These are phyloP conservation scores for Drosophila engyochracea DNA, from an alignment of 2,888 invertebrate species.

Conservation along the genomic window DNA sequence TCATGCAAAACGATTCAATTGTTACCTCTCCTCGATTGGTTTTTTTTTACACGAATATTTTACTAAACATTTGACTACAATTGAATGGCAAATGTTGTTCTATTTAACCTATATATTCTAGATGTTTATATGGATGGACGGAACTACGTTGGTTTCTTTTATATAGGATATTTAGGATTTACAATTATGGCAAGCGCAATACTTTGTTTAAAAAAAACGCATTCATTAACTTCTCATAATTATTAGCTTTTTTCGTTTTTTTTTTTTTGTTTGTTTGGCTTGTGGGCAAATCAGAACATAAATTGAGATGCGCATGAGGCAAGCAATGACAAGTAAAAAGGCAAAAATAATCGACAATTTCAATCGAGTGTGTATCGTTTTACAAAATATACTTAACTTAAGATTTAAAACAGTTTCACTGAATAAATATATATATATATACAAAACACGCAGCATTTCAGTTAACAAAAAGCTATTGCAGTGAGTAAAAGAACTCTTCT, in stretches of 20 bases:
- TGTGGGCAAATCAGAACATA: constrained; percentile 68
- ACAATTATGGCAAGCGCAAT: constrained; percentile 77
- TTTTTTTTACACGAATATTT: constrained; percentile 38
- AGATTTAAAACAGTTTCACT: constrained; percentile 55
- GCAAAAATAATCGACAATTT: constrained; percentile 27
- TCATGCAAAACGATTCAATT: constrained; percentile 79
- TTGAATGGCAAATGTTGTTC: constrained; percentile 55
- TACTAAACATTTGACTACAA: constrained; percentile 55
- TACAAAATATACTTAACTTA: constrained; percentile 56
- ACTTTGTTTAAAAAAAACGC: constrained; percentile 50
- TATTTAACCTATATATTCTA: constrained; percentile 36
- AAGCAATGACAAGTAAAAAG: constrained; percentile 63
- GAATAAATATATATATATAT: constrained; percentile 8
- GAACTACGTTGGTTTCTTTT: constrained; percentile 51
- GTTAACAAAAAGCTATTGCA: constrained; percentile 71
- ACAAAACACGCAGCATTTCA: constrained; percentile 35
- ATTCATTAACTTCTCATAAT: constrained; percentile 53
- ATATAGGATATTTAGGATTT: constrained; percentile 25
- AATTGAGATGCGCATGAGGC: constrained; percentile 53
- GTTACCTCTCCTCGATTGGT: constrained; percentile 38
- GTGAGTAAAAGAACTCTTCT: constrained; percentile 82
- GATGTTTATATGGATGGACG: constrained; percentile 59
- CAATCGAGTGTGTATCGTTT: constrained; percentile 25
- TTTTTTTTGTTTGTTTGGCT: constrained; percentile 29
- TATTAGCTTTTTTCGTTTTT: constrained; percentile 13